These are phyloP conservation scores for Pogonocichla stellata DNA, from an alignment of 2,113 vertebrate species.

Conservation along the genomic window DNA sequence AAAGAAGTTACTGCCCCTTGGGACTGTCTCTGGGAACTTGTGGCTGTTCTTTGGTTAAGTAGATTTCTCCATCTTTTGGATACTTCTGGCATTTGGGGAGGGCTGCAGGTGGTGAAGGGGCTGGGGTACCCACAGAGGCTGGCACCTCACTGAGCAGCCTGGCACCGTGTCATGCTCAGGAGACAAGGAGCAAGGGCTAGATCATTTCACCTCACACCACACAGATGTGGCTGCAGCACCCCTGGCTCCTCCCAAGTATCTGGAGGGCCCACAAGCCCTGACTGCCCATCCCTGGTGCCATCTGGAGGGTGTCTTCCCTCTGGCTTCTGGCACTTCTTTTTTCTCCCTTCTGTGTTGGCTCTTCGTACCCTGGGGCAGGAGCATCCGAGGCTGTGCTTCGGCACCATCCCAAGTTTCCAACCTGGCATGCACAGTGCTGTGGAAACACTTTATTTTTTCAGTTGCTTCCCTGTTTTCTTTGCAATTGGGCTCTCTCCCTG, in stretches of 20 bases:
- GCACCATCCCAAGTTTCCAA: neutral
- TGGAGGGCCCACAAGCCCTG: neutral
- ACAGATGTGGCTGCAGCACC: neutral
- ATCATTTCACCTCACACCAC: neutral
- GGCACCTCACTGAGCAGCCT: neutral
- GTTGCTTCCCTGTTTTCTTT: constrained; percentile 43
- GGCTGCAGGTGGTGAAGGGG: neutral
- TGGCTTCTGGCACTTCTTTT: neutral
- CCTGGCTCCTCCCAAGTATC: neutral
- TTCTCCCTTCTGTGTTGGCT: neutral
- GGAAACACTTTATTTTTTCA: constrained; percentile 41
- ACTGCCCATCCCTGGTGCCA: neutral
- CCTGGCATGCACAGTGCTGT: neutral
- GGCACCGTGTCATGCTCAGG: rapidly evolving
- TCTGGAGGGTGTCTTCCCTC: neutral
- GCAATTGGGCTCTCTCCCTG: neutral
- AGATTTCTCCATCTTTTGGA: neutral
- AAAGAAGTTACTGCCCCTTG: neutral
- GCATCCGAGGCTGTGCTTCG: neutral
- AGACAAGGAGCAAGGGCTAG: neutral
- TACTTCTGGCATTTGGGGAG: neutral
- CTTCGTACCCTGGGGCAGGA: neutral
- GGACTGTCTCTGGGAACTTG: neutral
- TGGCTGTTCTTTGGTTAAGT: rapidly evolving
- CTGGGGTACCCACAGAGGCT: neutral